Evolutionary conservation across 2,113 vertebrate genomes (phyloP), one percentile per base, ranked within the genome.

Genomic region (Meleagris gallopavo): DNA sequence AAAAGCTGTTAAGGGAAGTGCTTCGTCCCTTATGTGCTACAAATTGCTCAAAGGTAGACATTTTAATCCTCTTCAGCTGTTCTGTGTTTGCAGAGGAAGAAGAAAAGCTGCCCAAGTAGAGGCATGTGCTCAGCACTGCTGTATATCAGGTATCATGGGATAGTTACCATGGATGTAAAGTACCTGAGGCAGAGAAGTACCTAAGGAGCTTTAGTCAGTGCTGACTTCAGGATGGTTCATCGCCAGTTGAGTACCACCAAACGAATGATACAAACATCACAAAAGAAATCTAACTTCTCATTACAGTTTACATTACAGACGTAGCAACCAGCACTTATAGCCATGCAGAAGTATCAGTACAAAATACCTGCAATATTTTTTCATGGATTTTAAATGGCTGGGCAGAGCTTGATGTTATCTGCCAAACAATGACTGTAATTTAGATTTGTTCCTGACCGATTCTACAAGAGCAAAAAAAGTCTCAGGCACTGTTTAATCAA

Each of bases 101-200:
- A 80, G 88, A 93, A 94, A 88, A 96, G 94, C 91, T 95, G 89
- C 92, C 94, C 30, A 87, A 89, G 93, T 87, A 94, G 90, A 95
- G 77, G 84, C 81, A 83, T 1, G 0, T 1, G 22, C 92, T 52
- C 78, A 89, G 93, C 89, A 88, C 89, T 70, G 87, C 72, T 17
- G 29, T 62, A 32, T 22, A 93, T 93, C 93, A 93, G 96, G 96
- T 95, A 92, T 32, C 84, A 62, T 6, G 52, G 84, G 60, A 46
- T 22, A 69, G 71, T 62, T 65, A 71, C 89, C 91, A 79, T 11
- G 58, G 92, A 82, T 69, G 61, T 61, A 52, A 34, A 94, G 82
- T 88, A 94, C 93, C 92, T 95, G 95, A 96, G 95, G 95, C 94
- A 92, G 83, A 94, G 92, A 86, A 92, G 96, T 94, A 96, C 94